Evolutionary conservation across 2,113 vertebrate species (phyloP).

Genomic region (Apteryx mantelli): DNA sequence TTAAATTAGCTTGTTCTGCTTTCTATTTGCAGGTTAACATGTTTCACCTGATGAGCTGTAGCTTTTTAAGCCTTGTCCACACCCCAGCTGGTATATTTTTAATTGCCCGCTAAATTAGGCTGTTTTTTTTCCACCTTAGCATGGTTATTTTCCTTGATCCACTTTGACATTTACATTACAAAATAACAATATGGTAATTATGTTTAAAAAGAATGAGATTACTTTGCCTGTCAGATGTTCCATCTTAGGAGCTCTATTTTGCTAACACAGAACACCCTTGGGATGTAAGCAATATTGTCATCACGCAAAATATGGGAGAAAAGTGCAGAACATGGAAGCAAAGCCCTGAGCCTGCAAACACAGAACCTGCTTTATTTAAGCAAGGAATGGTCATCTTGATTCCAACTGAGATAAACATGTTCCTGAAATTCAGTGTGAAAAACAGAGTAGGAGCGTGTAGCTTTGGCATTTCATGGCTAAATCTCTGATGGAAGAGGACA

Average conservation of each 20-base stretch:
- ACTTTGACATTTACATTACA: neutral
- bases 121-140: neutral
- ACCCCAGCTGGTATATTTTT: neutral
- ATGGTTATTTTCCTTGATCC: slow-evolving; percentile 6
- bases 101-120: slow-evolving; percentile 10
- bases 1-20: neutral
- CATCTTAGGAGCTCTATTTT: neutral
- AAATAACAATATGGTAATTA: neutral
- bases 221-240: neutral
- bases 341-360: neutral
- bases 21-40: neutral
- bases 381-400: neutral
- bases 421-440: neutral
- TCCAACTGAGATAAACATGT: neutral
- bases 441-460: neutral
- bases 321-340: neutral
- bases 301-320: neutral
- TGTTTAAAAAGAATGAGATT: neutral
- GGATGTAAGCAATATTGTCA: neutral
- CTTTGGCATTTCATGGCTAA: neutral
- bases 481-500: neutral
- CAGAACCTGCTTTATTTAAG: neutral
- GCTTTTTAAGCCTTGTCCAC: neutral
- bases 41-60: neutral
- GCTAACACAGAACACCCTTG: neutral